Base-by-base conservation (phyloP, 2,113 vertebrate genomes). In the Todiramphus saurophagus region DNA sequence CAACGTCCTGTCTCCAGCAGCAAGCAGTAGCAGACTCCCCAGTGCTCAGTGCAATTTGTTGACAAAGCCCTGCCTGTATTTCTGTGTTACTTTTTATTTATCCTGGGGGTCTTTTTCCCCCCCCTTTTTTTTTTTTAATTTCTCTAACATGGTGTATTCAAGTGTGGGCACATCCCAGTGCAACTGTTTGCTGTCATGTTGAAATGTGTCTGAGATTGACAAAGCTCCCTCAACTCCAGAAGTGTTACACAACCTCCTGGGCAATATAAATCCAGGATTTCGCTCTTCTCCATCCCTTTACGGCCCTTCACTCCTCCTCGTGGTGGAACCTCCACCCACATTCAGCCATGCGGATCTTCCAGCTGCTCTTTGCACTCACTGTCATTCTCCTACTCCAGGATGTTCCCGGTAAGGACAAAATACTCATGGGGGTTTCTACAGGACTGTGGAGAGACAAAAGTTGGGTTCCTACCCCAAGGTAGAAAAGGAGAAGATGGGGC, bases 141-240 rank as follows among this genome's bases (percentile, higher is more conserved):
- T 5, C n/a, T 17, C 5, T 39, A 16, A 60, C 27, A 16, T 1
- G 0, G 2, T 39, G 23, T 72, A 13, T 30, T 51, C n/a, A 33
- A 39, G 28, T 74, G 11, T 8, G 7, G 14, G 27, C 21, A 67
- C 33, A 43, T 24, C 60, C 33, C 8, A 24, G 9, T 13, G 60
- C 72, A 48, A 93, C 80, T 96, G 73, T 97, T 97, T 96, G 88
- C 95, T 58, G 31, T 93, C n/a, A 7, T 95, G 95, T 95, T 96
- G 96, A 95, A 96, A 97, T 13, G 48, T 43, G 64, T n/a, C 80
- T 30, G 76, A 68, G 88, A 21, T 72, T 90, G 89, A 88, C 92
- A 56, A 93, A 96, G 85, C 75, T 92, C 83, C 58, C 75, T 87
- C 48, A 4, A 1, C 58, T 82, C 51, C 76, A 17, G 56, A 28